Evolutionary conservation across 2,113 vertebrate genomes (phyloP).

Genomic region (Otis tarda): DNA sequence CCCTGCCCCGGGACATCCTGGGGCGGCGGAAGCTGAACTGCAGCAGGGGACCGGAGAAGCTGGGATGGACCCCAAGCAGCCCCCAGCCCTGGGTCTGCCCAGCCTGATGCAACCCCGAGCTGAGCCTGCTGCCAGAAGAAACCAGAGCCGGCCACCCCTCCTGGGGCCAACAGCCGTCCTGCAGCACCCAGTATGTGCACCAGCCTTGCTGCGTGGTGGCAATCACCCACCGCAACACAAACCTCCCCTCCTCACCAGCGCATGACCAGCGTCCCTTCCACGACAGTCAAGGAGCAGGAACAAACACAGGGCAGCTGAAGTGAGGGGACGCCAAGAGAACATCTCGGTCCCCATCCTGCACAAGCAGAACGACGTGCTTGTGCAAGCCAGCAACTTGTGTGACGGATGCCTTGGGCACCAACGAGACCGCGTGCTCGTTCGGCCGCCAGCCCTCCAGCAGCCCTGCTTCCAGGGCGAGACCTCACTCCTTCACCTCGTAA

Average conservation of each 20-base stretch:
- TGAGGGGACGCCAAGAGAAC: neutral
- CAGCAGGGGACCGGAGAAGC: neutral
- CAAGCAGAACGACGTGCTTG: accelerated
- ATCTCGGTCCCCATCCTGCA: neutral
- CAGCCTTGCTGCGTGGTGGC: neutral
- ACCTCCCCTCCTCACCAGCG: neutral
- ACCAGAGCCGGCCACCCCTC: neutral
- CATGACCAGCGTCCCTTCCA: neutral
- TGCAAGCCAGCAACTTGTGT: neutral
- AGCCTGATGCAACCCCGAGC: neutral
- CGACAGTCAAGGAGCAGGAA: neutral
- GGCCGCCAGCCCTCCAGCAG: neutral
- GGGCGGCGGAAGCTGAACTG: neutral
- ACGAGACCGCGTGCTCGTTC: accelerated
- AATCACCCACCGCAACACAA: neutral
- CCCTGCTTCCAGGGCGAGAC: neutral
- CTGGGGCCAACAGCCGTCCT: neutral
- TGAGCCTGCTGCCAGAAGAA: neutral
- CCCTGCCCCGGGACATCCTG: neutral
- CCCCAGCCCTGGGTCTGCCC: neutral
- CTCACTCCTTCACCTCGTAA: accelerated
- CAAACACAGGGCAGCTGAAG: accelerated
- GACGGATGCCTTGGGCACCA: neutral
- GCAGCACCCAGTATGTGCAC: neutral
- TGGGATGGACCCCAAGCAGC: neutral